A percentile compares a stretch with the other conserved stretches of the same genome.
Evolutionary conservation across 2,888 invertebrate genomes (phyloP).

Genomic region (Epinotia bilunana): DNA sequence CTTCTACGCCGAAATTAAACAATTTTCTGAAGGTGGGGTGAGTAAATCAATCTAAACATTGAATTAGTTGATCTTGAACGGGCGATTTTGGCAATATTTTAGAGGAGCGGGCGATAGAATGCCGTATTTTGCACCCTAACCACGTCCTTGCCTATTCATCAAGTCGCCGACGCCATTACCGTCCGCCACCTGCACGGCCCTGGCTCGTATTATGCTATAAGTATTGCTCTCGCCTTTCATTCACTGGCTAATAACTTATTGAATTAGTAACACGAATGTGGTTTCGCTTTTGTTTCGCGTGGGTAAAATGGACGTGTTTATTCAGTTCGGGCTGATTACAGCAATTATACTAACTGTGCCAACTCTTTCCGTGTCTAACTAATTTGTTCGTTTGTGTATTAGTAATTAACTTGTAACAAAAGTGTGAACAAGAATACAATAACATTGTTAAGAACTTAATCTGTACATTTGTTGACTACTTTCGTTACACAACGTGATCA

Average conservation of each 20-base stretch:
- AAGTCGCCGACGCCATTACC: conserved; percentile 77
- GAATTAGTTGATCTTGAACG: conserved; percentile 79
- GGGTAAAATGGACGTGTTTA: neutral
- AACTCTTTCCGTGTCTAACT: neutral
- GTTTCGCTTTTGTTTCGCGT: conserved; percentile 6
- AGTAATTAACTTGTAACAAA: no score
- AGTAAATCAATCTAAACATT: conserved; percentile 80
- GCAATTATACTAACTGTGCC: neutral
- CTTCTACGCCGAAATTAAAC: conserved; percentile 71
- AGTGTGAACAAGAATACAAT: no score
- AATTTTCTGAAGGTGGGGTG: conserved; percentile 70
- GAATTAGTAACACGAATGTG: conserved; percentile 50
- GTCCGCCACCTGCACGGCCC: conserved; percentile 76
- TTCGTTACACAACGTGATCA: no score
- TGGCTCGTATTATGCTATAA: conserved; percentile 71
- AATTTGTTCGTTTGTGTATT: no score
- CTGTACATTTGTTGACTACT: no score
- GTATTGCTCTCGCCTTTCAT: conserved; percentile 71
- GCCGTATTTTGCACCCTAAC: conserved; percentile 73
- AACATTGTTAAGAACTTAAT: no score
- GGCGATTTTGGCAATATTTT: conserved; percentile 79
- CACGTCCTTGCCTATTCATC: conserved; percentile 80
- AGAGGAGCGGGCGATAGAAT: conserved; percentile 73
- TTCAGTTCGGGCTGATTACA: neutral
- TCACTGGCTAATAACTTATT: conserved; percentile 69